Conservation (phyloP, 2,797 vertebrate species). For the Neosilurus mollespiculum region DNA sequence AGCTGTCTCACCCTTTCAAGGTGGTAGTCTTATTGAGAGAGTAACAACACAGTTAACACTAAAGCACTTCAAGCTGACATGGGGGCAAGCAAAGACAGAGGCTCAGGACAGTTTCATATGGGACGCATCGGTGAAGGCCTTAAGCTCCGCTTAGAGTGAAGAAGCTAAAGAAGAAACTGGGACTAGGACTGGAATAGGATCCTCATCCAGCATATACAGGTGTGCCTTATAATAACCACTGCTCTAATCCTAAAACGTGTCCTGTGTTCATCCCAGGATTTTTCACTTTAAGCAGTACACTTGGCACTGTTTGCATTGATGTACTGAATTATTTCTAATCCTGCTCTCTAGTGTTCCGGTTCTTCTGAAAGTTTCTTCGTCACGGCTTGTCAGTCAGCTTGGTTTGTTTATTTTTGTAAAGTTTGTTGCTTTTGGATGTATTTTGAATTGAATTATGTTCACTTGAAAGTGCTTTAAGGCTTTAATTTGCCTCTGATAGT, state of each 20-base stretch:
- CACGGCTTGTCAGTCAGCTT: not conserved
- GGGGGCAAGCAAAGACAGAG: too few relatives aligned
- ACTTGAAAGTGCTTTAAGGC: not conserved
- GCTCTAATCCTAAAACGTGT: not conserved
- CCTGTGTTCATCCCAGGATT: not conserved
- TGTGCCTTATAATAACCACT: not conserved
- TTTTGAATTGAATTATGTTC: not conserved
- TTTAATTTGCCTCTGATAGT: not conserved
- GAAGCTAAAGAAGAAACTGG: too few relatives aligned
- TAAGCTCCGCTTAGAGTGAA: too few relatives aligned
- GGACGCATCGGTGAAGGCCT: too few relatives aligned
- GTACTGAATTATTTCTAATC: not conserved
- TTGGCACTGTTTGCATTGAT: not conserved
- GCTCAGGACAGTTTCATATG: too few relatives aligned
- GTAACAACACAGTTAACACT: too few relatives aligned
- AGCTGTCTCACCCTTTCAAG: too few relatives aligned
- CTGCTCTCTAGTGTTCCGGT: not conserved
- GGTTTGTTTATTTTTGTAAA: not conserved
- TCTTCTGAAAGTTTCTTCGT: not conserved
- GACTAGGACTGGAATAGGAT: too few relatives aligned
- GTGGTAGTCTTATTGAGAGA: too few relatives aligned
- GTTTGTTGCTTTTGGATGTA: not conserved
- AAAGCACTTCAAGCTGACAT: too few relatives aligned
- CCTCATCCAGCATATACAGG: not conserved
- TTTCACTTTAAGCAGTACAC: not conserved